Conservation (phyloP, 2,113 vertebrate species). For the Lynx canadensis region DNA sequence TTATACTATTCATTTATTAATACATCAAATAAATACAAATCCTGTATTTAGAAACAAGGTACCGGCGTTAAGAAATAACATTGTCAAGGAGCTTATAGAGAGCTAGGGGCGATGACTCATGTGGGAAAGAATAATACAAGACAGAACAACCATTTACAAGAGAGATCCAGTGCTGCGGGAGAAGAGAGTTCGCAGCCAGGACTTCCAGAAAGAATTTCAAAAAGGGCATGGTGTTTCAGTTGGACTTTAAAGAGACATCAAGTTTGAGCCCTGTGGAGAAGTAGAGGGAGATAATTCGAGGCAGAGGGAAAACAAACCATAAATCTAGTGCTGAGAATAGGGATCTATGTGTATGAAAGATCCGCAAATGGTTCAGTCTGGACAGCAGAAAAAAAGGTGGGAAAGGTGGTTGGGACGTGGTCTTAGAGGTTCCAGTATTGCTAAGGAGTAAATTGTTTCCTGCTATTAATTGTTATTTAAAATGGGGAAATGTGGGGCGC, state of each 20-base stretch:
- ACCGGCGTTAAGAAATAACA: background rate
- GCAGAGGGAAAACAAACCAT: background rate
- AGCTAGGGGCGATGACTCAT: background rate
- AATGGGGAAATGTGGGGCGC: background rate
- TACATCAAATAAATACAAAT: background rate
- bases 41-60: background rate
- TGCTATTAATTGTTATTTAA: background rate
- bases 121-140: background rate
- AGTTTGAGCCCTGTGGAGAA: background rate
- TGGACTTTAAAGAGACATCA: background rate
- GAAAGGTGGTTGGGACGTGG: background rate
- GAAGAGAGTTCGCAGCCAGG: background rate
- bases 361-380: background rate
- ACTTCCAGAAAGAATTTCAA: background rate
- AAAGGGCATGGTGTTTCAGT: background rate
- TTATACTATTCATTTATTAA: background rate
- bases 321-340: background rate
- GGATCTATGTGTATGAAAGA: background rate
- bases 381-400: background rate
- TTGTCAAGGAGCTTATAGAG: background rate
- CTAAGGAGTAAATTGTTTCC: background rate
- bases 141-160: background rate
- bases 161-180: background rate
- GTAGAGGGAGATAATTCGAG: background rate
- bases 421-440: background rate